Percentiles rank a stretch among this genome's conserved stretches.
phyloP scores from a whole-genome alignment of 2,888 invertebrate species.

The Cryptus armator region DNA sequence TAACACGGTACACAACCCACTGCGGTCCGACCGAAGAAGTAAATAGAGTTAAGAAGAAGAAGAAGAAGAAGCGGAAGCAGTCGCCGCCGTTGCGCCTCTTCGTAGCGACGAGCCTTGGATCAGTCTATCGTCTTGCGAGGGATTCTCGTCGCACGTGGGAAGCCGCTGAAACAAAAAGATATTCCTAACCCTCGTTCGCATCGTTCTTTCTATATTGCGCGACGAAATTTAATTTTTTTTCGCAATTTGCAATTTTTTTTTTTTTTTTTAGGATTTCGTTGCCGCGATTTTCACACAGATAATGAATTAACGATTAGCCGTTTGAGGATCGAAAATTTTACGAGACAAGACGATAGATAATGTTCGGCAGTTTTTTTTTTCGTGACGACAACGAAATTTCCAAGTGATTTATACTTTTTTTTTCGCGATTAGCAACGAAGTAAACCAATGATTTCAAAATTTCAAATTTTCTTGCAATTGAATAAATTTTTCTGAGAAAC shows the following conservation, averaged over 20 bases:
- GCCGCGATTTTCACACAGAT: too few species aligned
- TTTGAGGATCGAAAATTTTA: too few species aligned
- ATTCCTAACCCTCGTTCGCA: constrained; percentile 76
- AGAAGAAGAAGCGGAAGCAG: constrained; percentile 40
- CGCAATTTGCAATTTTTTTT: not conserved
- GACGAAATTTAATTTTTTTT: constrained; percentile 13
- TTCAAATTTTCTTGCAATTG: too few species aligned
- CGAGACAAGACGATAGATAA: too few species aligned
- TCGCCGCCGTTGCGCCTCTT: constrained; percentile 50
- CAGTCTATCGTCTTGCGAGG: constrained; percentile 39
- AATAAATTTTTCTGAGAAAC: too few species aligned
- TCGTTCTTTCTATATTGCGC: constrained; percentile 1
- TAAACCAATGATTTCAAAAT: too few species aligned
- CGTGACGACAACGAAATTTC: too few species aligned
- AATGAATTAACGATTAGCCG: too few species aligned
- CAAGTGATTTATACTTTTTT: too few species aligned
- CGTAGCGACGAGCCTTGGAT: constrained; percentile 56
- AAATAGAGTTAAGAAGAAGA: constrained; percentile 52
- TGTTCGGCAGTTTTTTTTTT: too few species aligned
- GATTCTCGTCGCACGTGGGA: constrained; percentile 62
- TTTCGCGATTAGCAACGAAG: too few species aligned
- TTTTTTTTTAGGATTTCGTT: not conserved
- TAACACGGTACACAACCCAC: constrained; percentile 8
- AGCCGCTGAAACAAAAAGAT: constrained; percentile 77
- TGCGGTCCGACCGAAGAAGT: constrained; percentile 27